Evolutionary conservation across 1,140 invertebrate species (phyloP).

Genomic region (Zophobas atratus): DNA sequence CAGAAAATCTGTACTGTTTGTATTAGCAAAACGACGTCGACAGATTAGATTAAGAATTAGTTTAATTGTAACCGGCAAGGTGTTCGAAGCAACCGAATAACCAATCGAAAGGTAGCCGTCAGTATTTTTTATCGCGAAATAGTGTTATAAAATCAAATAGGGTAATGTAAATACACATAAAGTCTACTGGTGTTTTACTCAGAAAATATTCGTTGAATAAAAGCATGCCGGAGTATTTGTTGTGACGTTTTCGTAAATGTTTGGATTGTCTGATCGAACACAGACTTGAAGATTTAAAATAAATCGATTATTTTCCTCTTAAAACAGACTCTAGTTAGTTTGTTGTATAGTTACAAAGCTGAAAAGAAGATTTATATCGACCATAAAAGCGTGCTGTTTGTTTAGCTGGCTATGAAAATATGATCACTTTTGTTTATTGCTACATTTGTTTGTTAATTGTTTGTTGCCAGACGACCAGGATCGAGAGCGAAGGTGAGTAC

Average conservation of each 20-base stretch:
- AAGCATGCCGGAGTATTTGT: constrained; percentile 40
- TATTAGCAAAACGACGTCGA: constrained; percentile 6
- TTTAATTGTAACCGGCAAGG: constrained; percentile 31
- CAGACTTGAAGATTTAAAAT: constrained; percentile 58
- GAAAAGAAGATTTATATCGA: constrained; percentile 50
- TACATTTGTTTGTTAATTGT: constrained; percentile 45
- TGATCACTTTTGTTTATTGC: constrained; percentile 50
- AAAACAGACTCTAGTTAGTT: constrained; percentile 51
- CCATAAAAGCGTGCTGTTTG: constrained; percentile 44
- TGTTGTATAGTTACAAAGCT: constrained; percentile 48
- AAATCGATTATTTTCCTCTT: constrained; percentile 58
- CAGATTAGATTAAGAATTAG: constrained; percentile 47
- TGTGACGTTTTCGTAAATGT: constrained; percentile 62
- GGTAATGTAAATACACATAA: constrained; percentile 11
- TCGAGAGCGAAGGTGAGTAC: constrained; percentile 53
- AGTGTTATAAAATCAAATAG: constrained; percentile 26
- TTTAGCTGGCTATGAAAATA: constrained; percentile 46
- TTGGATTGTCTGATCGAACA: constrained; percentile 62
- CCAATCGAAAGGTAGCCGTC: background rate
- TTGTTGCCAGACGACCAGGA: constrained; percentile 25
- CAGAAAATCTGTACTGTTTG: constrained; percentile 45
- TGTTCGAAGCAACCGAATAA: constrained; percentile 6
- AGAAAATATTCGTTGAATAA: constrained; percentile 40
- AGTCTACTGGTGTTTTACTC: constrained; percentile 18
- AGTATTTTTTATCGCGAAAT: constrained; percentile 6